Base-by-base conservation (phyloP, 2,113 vertebrate genomes). In the Chascanopsetta lugubris region DNA sequence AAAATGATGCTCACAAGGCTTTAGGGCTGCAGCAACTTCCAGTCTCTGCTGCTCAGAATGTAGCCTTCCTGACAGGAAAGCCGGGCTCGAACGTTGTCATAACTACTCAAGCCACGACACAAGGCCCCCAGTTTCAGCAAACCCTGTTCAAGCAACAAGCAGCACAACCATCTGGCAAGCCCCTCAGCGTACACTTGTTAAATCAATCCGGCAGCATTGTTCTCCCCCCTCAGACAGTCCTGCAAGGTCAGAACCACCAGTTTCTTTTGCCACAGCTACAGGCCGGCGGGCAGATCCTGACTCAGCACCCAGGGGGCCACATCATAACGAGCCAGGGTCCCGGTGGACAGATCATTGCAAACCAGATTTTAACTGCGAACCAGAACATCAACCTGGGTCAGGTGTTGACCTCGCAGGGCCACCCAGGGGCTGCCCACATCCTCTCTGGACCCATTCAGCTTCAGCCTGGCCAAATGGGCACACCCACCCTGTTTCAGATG, bases 141-240 rank as follows among this genome's bases (percentile, higher is more conserved):
- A 84, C 94, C 0, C 84, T 98, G 2, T 94, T 94, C 87, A 94
- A 93, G 55, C 93, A 91, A 0, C 94, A 93, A 0, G 90, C 89
- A 1, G 89, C 92, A 0, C 93, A 92, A 5, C 61, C 91, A 8
- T 86, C 96, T 4, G 94, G 93, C 79, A 98, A 98, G 15, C 92
- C 95, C 50, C 94, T 98, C 75, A 98, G 96, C 11, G 93, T 98
- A 8, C 96, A 99, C 59, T 75, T 99, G 21, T 78, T 99, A 13
- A 99, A 98, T 73, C 96, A 97, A 74, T 91, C 91, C 45, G 94
- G 95, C 87, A 98, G 96, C 89, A 97, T 98, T 8, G 95, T 99
- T 73, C 96, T 99, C 82, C 96, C 96, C 0, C 96, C 96, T 1
- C 96, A 96, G 77, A 94, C 95, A 11, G 91, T 97, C 50, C 89